Base-by-base conservation (phyloP, 2,888 invertebrate species). In the Meta bourneti region DNA sequence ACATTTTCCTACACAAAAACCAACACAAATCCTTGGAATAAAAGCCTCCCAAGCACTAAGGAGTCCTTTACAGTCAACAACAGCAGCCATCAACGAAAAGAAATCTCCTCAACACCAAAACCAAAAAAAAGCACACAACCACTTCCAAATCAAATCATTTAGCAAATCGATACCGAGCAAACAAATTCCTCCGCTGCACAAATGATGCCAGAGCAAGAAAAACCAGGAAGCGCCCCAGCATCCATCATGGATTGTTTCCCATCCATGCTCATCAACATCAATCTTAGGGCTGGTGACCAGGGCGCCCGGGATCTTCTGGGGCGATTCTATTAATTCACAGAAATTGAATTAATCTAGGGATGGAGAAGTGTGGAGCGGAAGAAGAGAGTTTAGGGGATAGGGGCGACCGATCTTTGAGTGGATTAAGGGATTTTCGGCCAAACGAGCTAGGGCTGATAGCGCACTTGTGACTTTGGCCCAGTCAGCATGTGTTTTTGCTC, bases 251-350 rank as follows among this genome's bases (percentile, higher is more conserved):
- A 72, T 72, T 72, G 20, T 20, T 11, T 72, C 34, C 13, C 34
- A 79, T 61, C 61, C n/a, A 61, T 20, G 61, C 13, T 80, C 52
- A 61, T 54, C 34, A 20, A n/a, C 79, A 19, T 80, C 79, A 51
- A 54, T 61, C 48, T 80, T 20, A 7, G 34, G 6, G n/a, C 19
- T 80, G 20, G 52, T 61, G 61, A 54, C 51, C 52, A 19, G 9
- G 79, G 79, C 61, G 77, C 77, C 77, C n/a, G 51, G n/a, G 51
- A 77, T 34, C 54, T 70, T 81, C 81, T 49, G 69, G 16, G 48
- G 69, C 81, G 8, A 81, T 81, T 81, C 81, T 69, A 81, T 71
- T 81, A 81, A 81, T 81, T 81, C 81, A 70, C 70, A 81, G 81
- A 81, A 81, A 81, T 81, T 81, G 81, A 81, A 81, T 81, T 81